Evolutionary conservation across 2,888 invertebrate genomes (phyloP).

Genomic region (Eristalis arbustorum): DNA sequence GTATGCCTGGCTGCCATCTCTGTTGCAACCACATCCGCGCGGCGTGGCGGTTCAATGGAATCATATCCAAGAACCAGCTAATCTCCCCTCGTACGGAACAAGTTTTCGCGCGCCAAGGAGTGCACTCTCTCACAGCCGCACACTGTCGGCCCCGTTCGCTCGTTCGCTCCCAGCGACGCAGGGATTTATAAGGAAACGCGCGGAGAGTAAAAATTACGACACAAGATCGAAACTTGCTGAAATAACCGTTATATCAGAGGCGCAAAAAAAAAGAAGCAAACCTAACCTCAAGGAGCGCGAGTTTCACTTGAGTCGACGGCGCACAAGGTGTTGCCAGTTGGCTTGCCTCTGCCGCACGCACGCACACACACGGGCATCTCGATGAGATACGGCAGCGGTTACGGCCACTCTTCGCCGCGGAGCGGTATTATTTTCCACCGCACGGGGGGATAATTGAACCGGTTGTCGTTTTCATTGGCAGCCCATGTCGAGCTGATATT

Average conservation of each 20-base stretch:
- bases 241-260: constrained; percentile 70
- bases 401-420: constrained; percentile 28
- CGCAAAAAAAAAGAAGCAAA: constrained; percentile 59
- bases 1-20: constrained; percentile 52
- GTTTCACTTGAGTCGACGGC: neutral
- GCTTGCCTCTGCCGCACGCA: constrained; percentile 16
- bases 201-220: constrained; percentile 65
- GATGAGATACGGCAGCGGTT: constrained; percentile 29
- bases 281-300: constrained; percentile 54
- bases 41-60: constrained; percentile 62
- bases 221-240: constrained; percentile 71
- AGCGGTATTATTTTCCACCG: neutral
- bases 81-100: constrained; percentile 63
- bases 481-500: neutral
- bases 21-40: neutral
- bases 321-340: constrained; percentile 52
- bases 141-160: neutral
- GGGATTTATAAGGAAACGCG: constrained; percentile 58
- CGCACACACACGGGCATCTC: neutral
- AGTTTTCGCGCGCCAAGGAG: constrained; percentile 64
- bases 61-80: constrained; percentile 63
- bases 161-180: neutral
- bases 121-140: neutral
- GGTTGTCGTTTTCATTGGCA: constrained; percentile 63
- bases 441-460: constrained; percentile 70